phyloP scores from a whole-genome alignment of 2,888 invertebrate species.

The Terebella lapidaria region DNA sequence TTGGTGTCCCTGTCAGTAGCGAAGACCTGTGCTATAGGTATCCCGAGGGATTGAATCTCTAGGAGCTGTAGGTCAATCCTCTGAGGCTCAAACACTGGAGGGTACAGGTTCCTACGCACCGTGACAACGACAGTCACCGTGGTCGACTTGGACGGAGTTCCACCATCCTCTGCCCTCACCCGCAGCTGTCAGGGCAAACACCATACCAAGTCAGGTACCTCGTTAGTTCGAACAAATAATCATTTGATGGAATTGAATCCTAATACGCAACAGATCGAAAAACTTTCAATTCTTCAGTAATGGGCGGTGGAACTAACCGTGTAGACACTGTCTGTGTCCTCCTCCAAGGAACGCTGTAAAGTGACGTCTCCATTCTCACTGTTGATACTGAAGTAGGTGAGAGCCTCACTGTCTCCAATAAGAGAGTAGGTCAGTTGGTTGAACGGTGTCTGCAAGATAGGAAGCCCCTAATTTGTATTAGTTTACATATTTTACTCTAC shows the following conservation, averaged over 20 bases:
- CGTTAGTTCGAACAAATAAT: not conserved
- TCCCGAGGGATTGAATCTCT: slow-evolving; percentile 34
- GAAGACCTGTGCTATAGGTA: slow-evolving; percentile 27
- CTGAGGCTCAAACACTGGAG: slow-evolving; percentile 20
- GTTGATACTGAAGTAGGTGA: slow-evolving; percentile 34
- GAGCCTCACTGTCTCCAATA: slow-evolving; percentile 38
- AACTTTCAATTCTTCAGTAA: not conserved
- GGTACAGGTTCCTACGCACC: slow-evolving; percentile 21
- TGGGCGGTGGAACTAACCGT: slow-evolving; percentile 9
- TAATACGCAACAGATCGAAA: not conserved
- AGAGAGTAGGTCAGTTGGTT: slow-evolving; percentile 32
- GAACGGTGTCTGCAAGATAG: slow-evolving; percentile 27
- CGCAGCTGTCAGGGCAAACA: slow-evolving; percentile 27
- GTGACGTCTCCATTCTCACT: slow-evolving; percentile 25
- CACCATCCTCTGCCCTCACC: slow-evolving; percentile 37
- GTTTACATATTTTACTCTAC: too few relatives aligned
- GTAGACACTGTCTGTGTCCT: slow-evolving; percentile 18
- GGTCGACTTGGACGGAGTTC: slow-evolving; percentile 28
- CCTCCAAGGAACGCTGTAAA: slow-evolving; percentile 15
- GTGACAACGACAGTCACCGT: slow-evolving; percentile 34
- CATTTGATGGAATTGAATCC: not conserved
- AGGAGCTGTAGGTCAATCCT: slow-evolving; percentile 27
- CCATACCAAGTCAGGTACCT: too few relatives aligned
- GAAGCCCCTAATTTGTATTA: too few relatives aligned
- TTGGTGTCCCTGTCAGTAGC: slow-evolving; percentile 36